phyloP scores from a whole-genome alignment of 1,140 invertebrate genomes.

The Monomorium pharaonis region DNA sequence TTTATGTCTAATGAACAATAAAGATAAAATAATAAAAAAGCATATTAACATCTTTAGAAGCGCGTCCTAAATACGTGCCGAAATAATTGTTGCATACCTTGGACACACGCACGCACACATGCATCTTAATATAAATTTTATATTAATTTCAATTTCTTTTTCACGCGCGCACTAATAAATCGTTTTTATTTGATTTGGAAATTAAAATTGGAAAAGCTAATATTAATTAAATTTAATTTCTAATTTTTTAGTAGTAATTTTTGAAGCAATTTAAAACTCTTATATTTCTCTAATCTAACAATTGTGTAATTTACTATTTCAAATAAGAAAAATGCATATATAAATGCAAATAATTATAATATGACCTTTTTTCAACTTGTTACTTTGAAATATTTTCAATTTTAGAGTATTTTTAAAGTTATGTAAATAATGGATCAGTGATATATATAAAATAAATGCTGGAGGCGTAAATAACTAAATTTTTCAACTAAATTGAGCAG shows the following conservation, averaged over 20 bases:
- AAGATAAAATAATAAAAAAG: too few species aligned
- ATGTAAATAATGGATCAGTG: neutral
- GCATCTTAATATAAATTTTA: constrained; percentile 16
- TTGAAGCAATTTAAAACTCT: neutral
- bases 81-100: too few species aligned
- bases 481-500: neutral
- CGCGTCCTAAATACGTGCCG: neutral
- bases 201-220: neutral
- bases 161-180: neutral
- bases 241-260: neutral
- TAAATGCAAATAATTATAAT: constrained; percentile 47
- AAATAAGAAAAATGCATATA: constrained; percentile 34
- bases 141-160: neutral
- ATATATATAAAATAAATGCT: neutral
- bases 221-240: too few species aligned
- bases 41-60: too few species aligned
- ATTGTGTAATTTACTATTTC: neutral
- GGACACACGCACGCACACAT: neutral
- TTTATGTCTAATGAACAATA: too few species aligned
- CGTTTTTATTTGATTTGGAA: neutral
- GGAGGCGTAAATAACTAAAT: neutral
- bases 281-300: neutral
- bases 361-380: neutral
- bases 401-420: constrained; percentile 7
- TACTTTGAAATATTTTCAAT: constrained; percentile 1